Evolutionary conservation across 30 jellyfish, hydroid and myxozoan species (phyloP).

Genomic region (Chironex yamaguchii): DNA sequence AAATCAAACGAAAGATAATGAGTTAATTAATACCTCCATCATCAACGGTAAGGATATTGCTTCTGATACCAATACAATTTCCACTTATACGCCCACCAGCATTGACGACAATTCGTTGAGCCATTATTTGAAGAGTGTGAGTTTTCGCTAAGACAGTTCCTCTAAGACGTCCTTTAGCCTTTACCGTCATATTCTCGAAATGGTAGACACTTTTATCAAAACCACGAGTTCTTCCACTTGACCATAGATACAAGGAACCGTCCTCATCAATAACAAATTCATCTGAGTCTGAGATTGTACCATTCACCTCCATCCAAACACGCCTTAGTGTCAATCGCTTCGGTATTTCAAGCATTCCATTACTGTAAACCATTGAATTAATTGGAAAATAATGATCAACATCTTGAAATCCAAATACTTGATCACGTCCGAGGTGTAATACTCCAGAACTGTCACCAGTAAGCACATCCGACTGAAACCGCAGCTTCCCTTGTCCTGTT

Average conservation of each 20-base stretch:
- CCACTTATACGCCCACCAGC: slow-evolving; percentile 73
- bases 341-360: slow-evolving; percentile 56
- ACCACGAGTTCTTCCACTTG: slow-evolving; percentile 34
- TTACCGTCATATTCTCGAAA: slow-evolving; percentile 54
- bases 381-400: slow-evolving; percentile 63
- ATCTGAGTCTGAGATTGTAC: slow-evolving; percentile 59
- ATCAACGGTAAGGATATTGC: slow-evolving; percentile 60
- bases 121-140: slow-evolving; percentile 6
- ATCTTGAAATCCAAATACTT: slow-evolving; percentile 33
- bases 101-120: slow-evolving; percentile 34
- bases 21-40: slow-evolving; percentile 46
- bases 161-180: slow-evolving; percentile 48
- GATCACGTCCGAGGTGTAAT: slow-evolving; percentile 56
- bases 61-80: slow-evolving; percentile 20
- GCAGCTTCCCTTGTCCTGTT: slow-evolving; percentile 20
- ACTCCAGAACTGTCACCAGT: slow-evolving; percentile 66
- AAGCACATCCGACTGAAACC: slow-evolving; percentile 14
- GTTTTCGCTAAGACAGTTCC: slow-evolving; percentile 6
- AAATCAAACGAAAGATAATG: background rate
- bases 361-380: slow-evolving; percentile 52
- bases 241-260: slow-evolving; percentile 66
- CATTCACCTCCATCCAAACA: slow-evolving; percentile 79
- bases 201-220: slow-evolving; percentile 30
- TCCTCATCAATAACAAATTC: slow-evolving; percentile 50
- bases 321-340: slow-evolving; percentile 40